Evolutionary conservation across 2,797 vertebrate genomes (phyloP).

Genomic region (Pseudochaenichthys georgianus): DNA sequence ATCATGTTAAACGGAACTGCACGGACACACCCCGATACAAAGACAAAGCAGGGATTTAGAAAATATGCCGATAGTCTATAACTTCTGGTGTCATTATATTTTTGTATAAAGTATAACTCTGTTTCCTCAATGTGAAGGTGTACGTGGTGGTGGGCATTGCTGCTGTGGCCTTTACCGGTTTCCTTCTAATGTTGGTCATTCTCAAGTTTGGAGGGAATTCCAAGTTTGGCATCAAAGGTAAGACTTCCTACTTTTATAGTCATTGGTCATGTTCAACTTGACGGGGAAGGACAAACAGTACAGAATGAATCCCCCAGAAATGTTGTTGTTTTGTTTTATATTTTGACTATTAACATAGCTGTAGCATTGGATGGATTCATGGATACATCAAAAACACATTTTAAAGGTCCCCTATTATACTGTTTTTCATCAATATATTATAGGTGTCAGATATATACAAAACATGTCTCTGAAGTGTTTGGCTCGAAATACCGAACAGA

Average conservation of each 20-base stretch:
- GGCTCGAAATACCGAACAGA: too few species aligned
- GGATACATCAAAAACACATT: constrained; percentile 38
- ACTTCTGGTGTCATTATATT: background rate
- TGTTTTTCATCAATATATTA: too few species aligned
- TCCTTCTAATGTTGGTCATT: constrained; percentile 95
- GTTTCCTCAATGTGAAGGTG: constrained; percentile 81
- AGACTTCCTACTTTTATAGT: constrained; percentile 66
- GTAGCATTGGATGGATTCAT: constrained; percentile 48
- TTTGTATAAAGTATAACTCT: constrained; percentile 18
- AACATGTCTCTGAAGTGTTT: too few species aligned
- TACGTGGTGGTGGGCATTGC: constrained; percentile 97
- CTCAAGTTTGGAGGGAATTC: constrained; percentile 98
- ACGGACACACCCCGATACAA: constrained; percentile 23
- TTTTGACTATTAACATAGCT: background rate
- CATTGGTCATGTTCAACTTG: background rate
- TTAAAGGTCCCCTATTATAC: too few species aligned
- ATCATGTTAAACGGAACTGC: constrained; percentile 27
- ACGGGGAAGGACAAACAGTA: background rate
- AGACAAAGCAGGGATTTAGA: background rate
- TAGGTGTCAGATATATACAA: too few species aligned
- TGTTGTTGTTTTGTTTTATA: background rate
- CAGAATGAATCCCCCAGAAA: background rate
- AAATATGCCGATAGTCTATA: constrained; percentile 15
- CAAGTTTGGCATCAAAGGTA: constrained; percentile 99
- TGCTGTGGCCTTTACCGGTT: constrained; percentile 93